Base-by-base conservation (phyloP, 1,140 invertebrate genomes). In the Mya arenaria region DNA sequence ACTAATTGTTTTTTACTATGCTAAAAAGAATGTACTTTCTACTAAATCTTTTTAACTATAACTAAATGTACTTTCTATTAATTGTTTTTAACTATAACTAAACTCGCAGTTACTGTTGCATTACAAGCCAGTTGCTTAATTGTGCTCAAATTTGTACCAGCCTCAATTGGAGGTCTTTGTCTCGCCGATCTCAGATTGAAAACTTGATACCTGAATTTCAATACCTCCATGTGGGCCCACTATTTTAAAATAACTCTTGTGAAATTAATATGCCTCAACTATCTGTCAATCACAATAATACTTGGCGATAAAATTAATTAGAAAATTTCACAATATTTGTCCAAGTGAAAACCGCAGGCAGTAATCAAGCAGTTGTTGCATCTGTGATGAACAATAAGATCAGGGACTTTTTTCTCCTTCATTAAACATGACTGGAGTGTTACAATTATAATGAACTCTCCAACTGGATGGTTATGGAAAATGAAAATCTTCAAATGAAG, bases 291-390 rank as follows among this genome's bases (percentile, higher is more conserved):
- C 56, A 75, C 34, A 60, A 34, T 10, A 48, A 41, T 15, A 30
- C 36, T 5, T 41, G 28, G 15, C 23, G 23, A 41, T 23, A 19
- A 65, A 75, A 44, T 75, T 75, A 75, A 75, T 75, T 75, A 63
- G 39, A 75, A 75, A 52, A 56, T 65, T 63, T 75, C 73, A 65
- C 62, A 63, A 55, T 52, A 58, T 65, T 65, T 60, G 60, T 60
- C 73, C 58, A 52, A 32, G 30, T 30, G 60, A 32, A 63, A 48
- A 75, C 73, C 56, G 44, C 73, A 75, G 37, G 44, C 56, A 25
- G 34, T 41, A 75, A 63, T 44, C 39, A 28, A 75, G 19, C 56
- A 63, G 62, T 44, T 63, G 58, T 63, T 75, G 58, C 73, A 30
- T 65, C 60, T 63, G 41, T 23, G 32, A n/a, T 34, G 34, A 65